Percentiles rank a stretch among this genome's conserved stretches.
Evolutionary conservation across 1,140 invertebrate genomes (phyloP).

Genomic region (Phthorimaea operculella): DNA sequence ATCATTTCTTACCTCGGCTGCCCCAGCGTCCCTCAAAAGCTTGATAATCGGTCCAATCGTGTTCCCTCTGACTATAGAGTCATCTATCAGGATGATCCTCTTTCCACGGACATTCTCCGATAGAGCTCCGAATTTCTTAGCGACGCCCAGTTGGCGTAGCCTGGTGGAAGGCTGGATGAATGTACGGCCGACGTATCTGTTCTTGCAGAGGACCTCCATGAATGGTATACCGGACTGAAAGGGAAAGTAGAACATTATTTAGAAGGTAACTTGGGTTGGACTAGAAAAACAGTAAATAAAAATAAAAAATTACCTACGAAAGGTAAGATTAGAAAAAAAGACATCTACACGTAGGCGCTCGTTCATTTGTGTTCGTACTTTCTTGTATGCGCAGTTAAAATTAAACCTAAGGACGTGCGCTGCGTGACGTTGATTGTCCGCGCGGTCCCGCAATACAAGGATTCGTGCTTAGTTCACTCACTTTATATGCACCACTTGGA

Average conservation of each 20-base stretch:
- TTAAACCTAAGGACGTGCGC: no score
- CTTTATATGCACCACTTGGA: no score
- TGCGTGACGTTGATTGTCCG: no score
- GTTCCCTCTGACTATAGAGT: constrained; percentile 97
- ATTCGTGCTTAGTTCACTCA: no score
- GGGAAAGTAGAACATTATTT: neutral
- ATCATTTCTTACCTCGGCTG: constrained; percentile 79
- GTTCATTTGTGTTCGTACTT: no score
- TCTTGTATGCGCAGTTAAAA: no score
- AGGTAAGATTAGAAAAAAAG: no score
- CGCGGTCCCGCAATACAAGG: no score
- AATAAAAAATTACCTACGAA: no score
- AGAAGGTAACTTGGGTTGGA: no score
- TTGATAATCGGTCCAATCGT: constrained; percentile 98
- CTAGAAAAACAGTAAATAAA: no score
- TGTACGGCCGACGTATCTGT: constrained; percentile 95
- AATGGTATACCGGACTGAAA: constrained; percentile 86
- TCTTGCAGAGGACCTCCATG: constrained; percentile 95
- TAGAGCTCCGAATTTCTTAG: constrained; percentile 97
- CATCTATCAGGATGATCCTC: constrained; percentile 91
- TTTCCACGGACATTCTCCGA: constrained; percentile 92
- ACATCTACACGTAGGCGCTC: no score
- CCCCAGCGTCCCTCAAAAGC: constrained; percentile 90
- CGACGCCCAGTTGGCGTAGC: constrained; percentile 89
- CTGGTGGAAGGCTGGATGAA: constrained; percentile 97